phyloP scores from a whole-genome alignment of 1,140 invertebrate genomes.

The Drosophila kepulauana region DNA sequence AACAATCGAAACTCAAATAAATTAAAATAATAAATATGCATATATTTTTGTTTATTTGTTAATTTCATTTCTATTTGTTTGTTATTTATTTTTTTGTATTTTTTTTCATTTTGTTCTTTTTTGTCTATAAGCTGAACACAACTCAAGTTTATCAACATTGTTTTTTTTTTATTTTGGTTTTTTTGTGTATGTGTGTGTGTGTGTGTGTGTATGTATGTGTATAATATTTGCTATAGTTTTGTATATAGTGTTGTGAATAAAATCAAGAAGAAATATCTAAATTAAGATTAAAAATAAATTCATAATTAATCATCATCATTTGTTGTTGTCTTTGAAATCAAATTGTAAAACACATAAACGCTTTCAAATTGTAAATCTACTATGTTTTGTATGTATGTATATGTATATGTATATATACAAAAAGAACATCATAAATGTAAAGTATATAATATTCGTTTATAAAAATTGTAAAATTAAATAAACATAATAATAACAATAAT shows the following conservation, averaged over 20 bases:
- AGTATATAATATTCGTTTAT: slow-evolving; percentile 7
- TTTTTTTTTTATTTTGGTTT: slow-evolving; percentile 28
- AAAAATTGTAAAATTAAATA: slow-evolving; percentile 1
- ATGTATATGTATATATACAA: neutral
- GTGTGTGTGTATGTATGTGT: neutral
- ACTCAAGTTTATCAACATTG: slow-evolving; percentile 63
- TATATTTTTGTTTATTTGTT: slow-evolving; percentile 21
- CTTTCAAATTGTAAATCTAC: slow-evolving; percentile 12
- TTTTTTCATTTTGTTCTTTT: slow-evolving; percentile 32
- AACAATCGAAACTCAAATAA: slow-evolving; percentile 19
- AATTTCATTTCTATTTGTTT: slow-evolving; percentile 10
- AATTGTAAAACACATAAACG: slow-evolving; percentile 19
- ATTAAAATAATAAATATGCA: slow-evolving; percentile 25
- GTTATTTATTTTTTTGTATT: slow-evolving; percentile 17
- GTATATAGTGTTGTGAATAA: slow-evolving; percentile 21
- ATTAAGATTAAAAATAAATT: slow-evolving; percentile 33
- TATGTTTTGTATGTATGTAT: neutral
- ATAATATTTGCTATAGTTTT: slow-evolving; percentile 14
- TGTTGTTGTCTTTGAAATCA: slow-evolving; percentile 20
- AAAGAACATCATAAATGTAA: slow-evolving; percentile 13
- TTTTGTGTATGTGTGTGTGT: slow-evolving; percentile 9
- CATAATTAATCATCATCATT: slow-evolving; percentile 21
- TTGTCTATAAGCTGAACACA: slow-evolving; percentile 59
- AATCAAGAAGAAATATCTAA: slow-evolving; percentile 25
- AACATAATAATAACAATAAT: slow-evolving; percentile 21